Evolutionary conservation across 2,113 vertebrate genomes (phyloP), one percentile per base, ranked within the genome.

Genomic region (Clinocottus analis): DNA sequence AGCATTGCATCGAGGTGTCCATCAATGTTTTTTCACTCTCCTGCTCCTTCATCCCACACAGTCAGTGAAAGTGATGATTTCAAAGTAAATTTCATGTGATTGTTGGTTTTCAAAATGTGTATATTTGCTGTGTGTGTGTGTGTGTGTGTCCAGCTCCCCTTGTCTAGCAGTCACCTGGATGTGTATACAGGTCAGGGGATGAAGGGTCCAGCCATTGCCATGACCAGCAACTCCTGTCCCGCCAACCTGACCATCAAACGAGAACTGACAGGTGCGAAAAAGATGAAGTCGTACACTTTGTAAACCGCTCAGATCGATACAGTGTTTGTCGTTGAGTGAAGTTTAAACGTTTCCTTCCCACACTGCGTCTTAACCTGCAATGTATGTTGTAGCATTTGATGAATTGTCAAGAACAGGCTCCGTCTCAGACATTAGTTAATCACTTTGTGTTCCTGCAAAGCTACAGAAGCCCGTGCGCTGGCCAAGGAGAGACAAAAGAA

Each of bases 401-500:
- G 27, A 62, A 51, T 27, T 49, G 67, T 63, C 25, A 62, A 65
- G 17, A 55, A 12, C 9, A 19, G 17, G n/a, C 45, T 1, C 19
- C 47, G 31, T 73, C 31, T 63, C 65, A 75, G 75, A 23, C 79
- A 17, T 78, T 67, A 21, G 83, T 75, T 93, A 66, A 95, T 90
- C 70, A 5, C 73, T 27, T 91, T 88, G 89, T 95, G 92, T 94
- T 94, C 63, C 75, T 75, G 90, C 91, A 89, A 93, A 97, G 96
- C 97, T 79, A 87, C 96, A 7, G 98, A 99, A 94, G 96, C 93
- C 75, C 94, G 97, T 79, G 97, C 97, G 3, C 79, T 98, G 95
- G 98, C 96, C 45, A 98, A 99, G 66, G 98, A 99, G 86, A 94
- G 98, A 63, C 98, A 99, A 94, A 99, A 99, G 92, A 99, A 99